Base-by-base conservation (phyloP, 2,797 vertebrate genomes). In the Danionella dracula region DNA sequence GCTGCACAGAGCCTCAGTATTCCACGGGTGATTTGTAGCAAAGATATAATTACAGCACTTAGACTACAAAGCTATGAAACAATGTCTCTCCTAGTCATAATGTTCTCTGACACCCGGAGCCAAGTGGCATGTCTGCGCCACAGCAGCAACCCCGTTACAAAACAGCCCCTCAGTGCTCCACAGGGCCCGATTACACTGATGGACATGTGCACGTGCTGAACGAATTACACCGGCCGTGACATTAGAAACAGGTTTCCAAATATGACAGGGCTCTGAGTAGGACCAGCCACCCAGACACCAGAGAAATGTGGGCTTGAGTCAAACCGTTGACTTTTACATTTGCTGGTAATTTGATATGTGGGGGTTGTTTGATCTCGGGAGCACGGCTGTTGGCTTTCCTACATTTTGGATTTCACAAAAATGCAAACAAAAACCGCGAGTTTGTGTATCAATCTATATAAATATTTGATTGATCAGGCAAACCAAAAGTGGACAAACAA, bases 161-260 rank as follows among this genome's bases (percentile, higher is more conserved):
- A 72, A 66, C 74, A 53, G 71, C 50, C 73, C 65, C 21, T 31
- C 42, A 16, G 23, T 1, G 32, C 48, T 78, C 79, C 56, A 4
- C 55, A 64, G 77, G 76, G 81, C 56, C 72, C 74, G 66, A 73
- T 85, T 85, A 87, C 70, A 10, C 35, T 88, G 85, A 89, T 71
- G 80, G 86, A 86, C 84, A 8, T 76, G 84, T 88, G 81, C 84
- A 88, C 81, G 85, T 89, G 86, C 81, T 79, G 75, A 83, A 81
- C 73, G 76, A 86, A 88, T 87, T 83, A 80, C 68, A 81, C 78
- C 81, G 72, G 76, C 75, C 68, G 56, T 86, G 85, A 85, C 84
- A 86, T 87, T 89, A 82, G 86, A 87, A 87, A 78, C 57, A 66
- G 75, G 73, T 74, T 82, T 80, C 77, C 67, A 78, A 74, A 77